A percentile compares a stretch with the other conserved stretches of the same genome.
Conservation (phyloP, 2,113 vertebrate species). For the Piaya cayana region DNA sequence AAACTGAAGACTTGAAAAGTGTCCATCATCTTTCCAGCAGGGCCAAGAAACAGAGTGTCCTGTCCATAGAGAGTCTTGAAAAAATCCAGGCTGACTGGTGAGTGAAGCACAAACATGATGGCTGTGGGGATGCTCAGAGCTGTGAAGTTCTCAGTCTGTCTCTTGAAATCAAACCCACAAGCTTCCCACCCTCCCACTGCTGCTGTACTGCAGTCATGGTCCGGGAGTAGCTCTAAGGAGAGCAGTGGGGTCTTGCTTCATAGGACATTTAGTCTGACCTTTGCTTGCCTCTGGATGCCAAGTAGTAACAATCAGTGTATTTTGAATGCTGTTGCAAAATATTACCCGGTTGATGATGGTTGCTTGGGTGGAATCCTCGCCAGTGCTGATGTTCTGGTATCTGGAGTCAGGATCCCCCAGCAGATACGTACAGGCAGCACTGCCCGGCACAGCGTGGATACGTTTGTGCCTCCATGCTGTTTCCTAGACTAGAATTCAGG, state of each 20-base stretch:
- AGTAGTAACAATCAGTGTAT: background rate
- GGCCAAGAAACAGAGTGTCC: constrained; percentile 27
- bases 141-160: background rate
- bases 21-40: constrained; percentile 13
- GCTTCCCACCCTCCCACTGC: background rate
- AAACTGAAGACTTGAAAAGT: constrained; percentile 27
- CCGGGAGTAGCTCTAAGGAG: background rate
- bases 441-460: background rate
- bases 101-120: background rate
- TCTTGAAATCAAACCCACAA: background rate
- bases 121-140: background rate
- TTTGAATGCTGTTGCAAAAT: background rate
- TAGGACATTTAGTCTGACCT: background rate
- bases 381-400: background rate
- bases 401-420: background rate
- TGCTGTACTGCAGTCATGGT: background rate
- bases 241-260: background rate
- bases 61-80: constrained; percentile 61
- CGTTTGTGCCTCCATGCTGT: background rate
- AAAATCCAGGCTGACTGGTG: constrained; percentile 83
- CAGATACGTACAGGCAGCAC: background rate
- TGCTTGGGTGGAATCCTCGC: background rate
- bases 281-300: background rate
- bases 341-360: background rate
- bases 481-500: background rate